These are phyloP conservation scores for Cyphomyrmex costatus DNA, from an alignment of 1,140 invertebrate species.

Conservation along the genomic window DNA sequence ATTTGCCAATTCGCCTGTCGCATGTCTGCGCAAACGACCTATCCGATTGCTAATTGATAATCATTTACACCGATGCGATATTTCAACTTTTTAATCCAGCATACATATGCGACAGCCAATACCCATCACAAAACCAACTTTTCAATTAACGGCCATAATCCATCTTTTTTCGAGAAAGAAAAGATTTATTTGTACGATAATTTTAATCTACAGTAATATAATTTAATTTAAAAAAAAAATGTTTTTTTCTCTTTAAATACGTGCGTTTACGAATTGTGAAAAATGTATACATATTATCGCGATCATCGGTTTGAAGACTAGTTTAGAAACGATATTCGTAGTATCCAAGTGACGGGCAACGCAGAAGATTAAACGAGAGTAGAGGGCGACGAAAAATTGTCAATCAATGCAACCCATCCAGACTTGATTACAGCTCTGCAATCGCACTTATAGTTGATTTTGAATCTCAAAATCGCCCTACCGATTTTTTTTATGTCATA, in stretches of 20 bases:
- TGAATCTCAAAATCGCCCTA: conserved; percentile 59
- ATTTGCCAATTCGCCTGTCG: not conserved
- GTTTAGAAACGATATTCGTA: conserved; percentile 67
- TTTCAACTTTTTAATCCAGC: conserved; percentile 42
- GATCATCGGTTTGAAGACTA: conserved; percentile 28
- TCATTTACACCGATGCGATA: conserved; percentile 54
- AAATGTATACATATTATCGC: not conserved
- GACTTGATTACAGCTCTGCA: conserved; percentile 81
- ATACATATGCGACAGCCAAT: conserved; percentile 26
- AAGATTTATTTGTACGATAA: not conserved
- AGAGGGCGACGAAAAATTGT: conserved; percentile 81
- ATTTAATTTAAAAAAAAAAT: not conserved
- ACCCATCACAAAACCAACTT: conserved; percentile 14
- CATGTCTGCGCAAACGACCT: conserved; percentile 3
- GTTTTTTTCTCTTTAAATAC: not conserved
- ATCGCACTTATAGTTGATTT: conserved; percentile 63
- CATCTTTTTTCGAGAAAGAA: not conserved
- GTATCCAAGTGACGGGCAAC: conserved; percentile 49
- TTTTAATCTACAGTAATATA: not conserved
- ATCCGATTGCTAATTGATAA: conserved; percentile 37
- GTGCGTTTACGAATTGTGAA: not conserved
- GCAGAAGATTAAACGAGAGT: conserved; percentile 47
- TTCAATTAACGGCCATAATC: conserved; percentile 6
- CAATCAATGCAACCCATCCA: conserved; percentile 83
- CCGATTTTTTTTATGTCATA: conserved; percentile 69